Conservation (phyloP, 2,797 vertebrate species). For the Alcedo quadribrachys region DNA sequence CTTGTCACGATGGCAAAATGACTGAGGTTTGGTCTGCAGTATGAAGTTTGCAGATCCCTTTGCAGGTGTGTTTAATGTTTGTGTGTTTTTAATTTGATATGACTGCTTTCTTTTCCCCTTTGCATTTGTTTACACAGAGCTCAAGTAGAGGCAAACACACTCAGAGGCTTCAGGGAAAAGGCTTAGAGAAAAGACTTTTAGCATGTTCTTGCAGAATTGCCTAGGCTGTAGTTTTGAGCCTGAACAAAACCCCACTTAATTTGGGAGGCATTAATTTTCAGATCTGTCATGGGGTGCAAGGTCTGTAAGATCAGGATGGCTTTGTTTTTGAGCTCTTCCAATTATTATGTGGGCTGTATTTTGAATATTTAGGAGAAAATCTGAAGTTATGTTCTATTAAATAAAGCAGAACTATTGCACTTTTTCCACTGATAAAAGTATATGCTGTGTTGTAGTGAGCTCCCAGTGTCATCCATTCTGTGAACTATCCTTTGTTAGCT, state of each 20-base stretch:
- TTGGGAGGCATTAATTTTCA: background rate
- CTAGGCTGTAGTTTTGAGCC: background rate
- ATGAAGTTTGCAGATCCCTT: background rate
- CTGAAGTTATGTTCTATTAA: background rate
- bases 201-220: background rate
- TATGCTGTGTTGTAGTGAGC: background rate
- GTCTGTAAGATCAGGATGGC: background rate
- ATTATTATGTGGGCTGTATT: background rate
- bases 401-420: background rate
- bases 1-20: background rate
- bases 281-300: background rate
- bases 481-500: background rate
- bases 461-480: background rate
- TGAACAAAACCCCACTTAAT: background rate
- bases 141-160: background rate
- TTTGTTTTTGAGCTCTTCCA: accelerated
- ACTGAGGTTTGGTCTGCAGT: background rate
- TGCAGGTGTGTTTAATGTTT: background rate
- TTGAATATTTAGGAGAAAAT: background rate
- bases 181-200: background rate
- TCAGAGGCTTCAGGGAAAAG: background rate
- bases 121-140: background rate
- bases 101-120: background rate
- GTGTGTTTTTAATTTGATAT: accelerated
- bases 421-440: background rate